Conservation (phyloP, 2,797 vertebrate species). For the Capromys pilorides region DNA sequence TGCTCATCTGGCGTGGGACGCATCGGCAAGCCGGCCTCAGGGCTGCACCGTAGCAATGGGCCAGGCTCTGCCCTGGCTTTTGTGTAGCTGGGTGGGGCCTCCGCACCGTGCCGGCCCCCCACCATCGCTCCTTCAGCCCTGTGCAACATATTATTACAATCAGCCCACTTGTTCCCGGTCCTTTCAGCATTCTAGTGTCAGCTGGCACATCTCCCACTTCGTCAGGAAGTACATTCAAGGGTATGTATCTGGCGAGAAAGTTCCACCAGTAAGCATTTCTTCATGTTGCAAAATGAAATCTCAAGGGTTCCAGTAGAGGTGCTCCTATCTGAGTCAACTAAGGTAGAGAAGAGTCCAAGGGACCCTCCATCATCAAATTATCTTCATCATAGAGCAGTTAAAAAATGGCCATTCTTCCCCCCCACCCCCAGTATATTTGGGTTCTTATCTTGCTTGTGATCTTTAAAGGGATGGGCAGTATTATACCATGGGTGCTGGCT, state of each 20-base stretch:
- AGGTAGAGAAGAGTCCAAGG: conserved; percentile 75
- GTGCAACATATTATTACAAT: conserved; percentile 88
- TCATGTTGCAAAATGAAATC: conserved; percentile 80
- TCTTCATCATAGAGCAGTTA: conserved; percentile 16
- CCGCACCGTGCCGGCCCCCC: conserved; percentile 77
- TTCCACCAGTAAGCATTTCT: conserved; percentile 82
- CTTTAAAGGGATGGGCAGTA: conserved; percentile 49
- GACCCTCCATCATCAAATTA: not conserved
- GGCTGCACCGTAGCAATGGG: conserved; percentile 71
- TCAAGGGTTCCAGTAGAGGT: conserved; percentile 65
- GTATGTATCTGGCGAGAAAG: conserved; percentile 84
- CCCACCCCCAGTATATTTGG: not conserved
- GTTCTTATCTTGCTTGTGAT: conserved; percentile 53
- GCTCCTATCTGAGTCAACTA: conserved; percentile 78
- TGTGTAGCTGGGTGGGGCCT: conserved; percentile 81
- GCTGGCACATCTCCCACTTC: conserved; percentile 85
- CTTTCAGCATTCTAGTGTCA: conserved; percentile 87
- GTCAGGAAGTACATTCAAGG: conserved; percentile 88
- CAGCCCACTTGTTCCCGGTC: conserved; percentile 85
- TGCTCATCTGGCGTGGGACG: conserved; percentile 61
- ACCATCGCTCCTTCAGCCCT: conserved; percentile 64
- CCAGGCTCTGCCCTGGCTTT: conserved; percentile 80
- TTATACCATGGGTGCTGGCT: conserved; percentile 41
- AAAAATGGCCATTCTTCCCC: not conserved
- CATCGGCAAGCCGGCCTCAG: conserved; percentile 71